These are phyloP conservation scores for Sebastes schlegelii DNA, from an alignment of 2,113 vertebrate genomes.

Conservation along the genomic window DNA sequence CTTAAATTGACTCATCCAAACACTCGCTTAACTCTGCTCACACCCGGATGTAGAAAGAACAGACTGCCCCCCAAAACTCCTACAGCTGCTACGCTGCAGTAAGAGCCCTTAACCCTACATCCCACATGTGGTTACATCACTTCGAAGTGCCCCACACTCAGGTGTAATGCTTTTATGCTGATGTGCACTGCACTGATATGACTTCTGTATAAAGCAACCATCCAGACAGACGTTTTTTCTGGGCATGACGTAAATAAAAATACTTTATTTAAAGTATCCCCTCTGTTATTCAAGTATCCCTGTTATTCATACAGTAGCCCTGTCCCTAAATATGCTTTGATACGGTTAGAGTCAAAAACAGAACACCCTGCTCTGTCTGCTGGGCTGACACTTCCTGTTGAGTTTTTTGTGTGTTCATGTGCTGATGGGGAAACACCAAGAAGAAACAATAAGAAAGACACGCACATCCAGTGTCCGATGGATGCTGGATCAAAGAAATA, in stretches of 20 bases:
- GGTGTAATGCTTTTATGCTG: constrained; percentile 21
- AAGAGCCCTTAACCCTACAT: constrained; percentile 31
- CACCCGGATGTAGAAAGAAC: constrained; percentile 29
- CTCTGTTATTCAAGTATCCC: background rate
- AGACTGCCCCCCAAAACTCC: constrained; percentile 18
- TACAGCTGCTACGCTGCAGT: constrained; percentile 24
- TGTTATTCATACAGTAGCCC: background rate
- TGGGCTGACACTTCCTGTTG: background rate
- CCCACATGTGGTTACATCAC: constrained; percentile 57
- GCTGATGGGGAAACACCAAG: background rate
- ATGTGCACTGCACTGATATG: background rate
- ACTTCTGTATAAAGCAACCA: constrained; percentile 12
- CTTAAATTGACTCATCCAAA: constrained; percentile 13
- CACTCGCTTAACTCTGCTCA: constrained; percentile 15
- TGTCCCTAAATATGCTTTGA: background rate
- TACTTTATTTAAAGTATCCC: background rate
- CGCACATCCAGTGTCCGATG: too few relatives aligned
- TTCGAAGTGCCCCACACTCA: constrained; percentile 27
- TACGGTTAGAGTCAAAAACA: constrained; percentile 1
- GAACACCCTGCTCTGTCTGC: background rate
- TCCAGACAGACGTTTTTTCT: constrained; percentile 4
- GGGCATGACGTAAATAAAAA: background rate
- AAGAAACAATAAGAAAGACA: background rate
- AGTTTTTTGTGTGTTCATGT: background rate
- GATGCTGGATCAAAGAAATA: too few relatives aligned